phyloP scores from a whole-genome alignment of 2,113 vertebrate genomes.

The Vanacampus margaritifer region DNA sequence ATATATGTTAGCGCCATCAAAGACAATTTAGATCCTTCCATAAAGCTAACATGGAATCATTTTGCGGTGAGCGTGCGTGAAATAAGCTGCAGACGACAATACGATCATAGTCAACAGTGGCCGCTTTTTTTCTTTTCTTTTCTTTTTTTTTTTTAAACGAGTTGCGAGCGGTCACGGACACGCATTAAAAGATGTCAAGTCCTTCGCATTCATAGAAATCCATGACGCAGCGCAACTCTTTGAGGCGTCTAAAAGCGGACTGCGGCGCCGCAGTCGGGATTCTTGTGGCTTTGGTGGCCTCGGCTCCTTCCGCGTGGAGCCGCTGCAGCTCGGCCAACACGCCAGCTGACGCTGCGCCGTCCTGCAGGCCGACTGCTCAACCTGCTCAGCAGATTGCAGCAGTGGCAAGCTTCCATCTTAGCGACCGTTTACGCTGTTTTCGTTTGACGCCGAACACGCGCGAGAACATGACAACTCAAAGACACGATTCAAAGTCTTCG shows the following conservation, averaged over 20 bases:
- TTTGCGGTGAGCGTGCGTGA: neutral
- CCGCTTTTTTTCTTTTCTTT: neutral
- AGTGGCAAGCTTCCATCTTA: neutral
- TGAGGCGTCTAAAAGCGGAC: conserved; percentile 6
- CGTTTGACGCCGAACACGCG: too few relatives aligned
- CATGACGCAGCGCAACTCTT: conserved; percentile 17
- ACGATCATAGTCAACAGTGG: neutral
- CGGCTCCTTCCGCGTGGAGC: conserved; percentile 32
- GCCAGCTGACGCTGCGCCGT: conserved; percentile 21
- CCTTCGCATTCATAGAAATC: conserved; percentile 10
- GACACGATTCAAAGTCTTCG: too few relatives aligned
- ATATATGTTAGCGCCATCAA: neutral
- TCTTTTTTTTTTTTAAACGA: neutral
- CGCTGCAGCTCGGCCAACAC: conserved; percentile 33
- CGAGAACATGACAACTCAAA: too few relatives aligned
- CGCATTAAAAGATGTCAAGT: neutral
- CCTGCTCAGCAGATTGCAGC: neutral
- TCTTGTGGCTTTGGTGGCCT: conserved; percentile 50
- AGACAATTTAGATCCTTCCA: neutral
- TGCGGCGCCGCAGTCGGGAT: conserved; percentile 34
- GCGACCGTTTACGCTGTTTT: too few relatives aligned
- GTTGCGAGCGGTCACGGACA: neutral
- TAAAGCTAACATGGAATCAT: neutral
- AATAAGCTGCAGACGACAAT: neutral
- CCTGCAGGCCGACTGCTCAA: conserved; percentile 4